Percentiles rank a stretch among this genome's conserved stretches.
These are phyloP conservation scores for Aplochiton taeniatus DNA, from an alignment of 2,797 vertebrate genomes.

Conservation along the genomic window DNA sequence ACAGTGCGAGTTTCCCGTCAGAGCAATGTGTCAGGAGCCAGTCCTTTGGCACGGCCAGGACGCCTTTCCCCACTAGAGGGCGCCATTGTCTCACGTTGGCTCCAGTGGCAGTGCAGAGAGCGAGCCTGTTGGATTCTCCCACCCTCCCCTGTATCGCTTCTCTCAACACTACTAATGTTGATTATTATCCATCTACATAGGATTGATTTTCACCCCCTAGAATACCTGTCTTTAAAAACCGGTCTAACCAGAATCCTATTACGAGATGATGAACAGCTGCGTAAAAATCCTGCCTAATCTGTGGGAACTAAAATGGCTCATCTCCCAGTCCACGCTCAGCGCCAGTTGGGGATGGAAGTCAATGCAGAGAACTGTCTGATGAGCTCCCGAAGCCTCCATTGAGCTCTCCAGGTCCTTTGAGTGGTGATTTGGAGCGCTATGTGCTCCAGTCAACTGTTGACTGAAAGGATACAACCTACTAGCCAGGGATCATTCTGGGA, in stretches of 20 bases:
- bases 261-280: slow-evolving; percentile 21
- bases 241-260: neutral
- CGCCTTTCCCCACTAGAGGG: slow-evolving; percentile 58
- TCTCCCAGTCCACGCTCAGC: slow-evolving; percentile 28
- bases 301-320: slow-evolving; percentile 8
- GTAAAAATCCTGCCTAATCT: slow-evolving; percentile 33
- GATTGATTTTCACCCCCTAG: neutral
- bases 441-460: slow-evolving; percentile 22
- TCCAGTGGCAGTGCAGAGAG: neutral
- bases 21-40: no score
- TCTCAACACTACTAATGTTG: neutral
- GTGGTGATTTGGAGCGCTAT: slow-evolving; percentile 51
- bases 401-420: slow-evolving; percentile 32
- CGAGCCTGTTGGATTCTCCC: neutral
- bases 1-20: neutral
- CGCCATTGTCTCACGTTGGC: slow-evolving; percentile 57
- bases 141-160: slow-evolving; percentile 2
- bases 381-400: slow-evolving; percentile 45
- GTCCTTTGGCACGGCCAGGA: slow-evolving; percentile 5
- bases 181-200: neutral
- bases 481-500: slow-evolving; percentile 45
- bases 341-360: slow-evolving; percentile 44
- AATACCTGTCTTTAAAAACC: neutral
- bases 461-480: slow-evolving; percentile 47
- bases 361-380: slow-evolving; percentile 56